Evolutionary conservation across 2,797 vertebrate genomes (phyloP), one percentile per base, ranked within the genome.

Genomic region (Clarias fuscus): DNA sequence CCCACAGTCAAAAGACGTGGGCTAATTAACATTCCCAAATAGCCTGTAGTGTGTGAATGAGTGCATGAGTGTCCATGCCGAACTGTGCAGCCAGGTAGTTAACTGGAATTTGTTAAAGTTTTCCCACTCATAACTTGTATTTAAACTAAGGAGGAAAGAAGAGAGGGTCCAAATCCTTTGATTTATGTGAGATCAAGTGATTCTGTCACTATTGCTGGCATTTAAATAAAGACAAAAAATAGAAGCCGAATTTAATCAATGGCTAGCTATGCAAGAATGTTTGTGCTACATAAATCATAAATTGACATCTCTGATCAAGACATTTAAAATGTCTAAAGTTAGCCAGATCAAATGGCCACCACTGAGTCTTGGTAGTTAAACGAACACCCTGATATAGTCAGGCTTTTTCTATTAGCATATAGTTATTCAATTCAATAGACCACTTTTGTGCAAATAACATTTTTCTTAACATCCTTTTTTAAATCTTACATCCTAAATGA

Each of bases 41-140:
- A 13, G 48, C 48, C 48, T 11, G 48, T 53, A 53, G 11, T 53
- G 48, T 53, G 48, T 53, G 48, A 14, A 53, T 53, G 48, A 53
- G 48, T 53, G 3, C 3, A 53, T 13, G 48, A 3, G 11, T 53
- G 48, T 53, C 8, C 14, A 82, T 87, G 88, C 90, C 90, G 88
- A 73, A 92, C 82, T 53, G n/a, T 62, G 30, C 62, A 62, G 64
- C 58, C 33, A 80, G 48, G 37, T 68, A 68, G 70, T 86, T 62
- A 53, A 83, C n/a, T 64, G 30, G 77, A 77, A 85, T 83, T 87
- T 86, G 72, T 53, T 58, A 18, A 56, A 83, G 37, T 11, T 76
- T 72, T 40, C 84, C 72, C 71, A 27, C 75, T 62, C 64, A 80
- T n/a, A 15, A 62, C 70, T 24, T 5, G 5, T 20, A 43, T 13